Percentiles rank a stretch among this genome's conserved stretches.
Conservation (phyloP, 1,140 invertebrate species). For the Choristoneura fumiferana region DNA sequence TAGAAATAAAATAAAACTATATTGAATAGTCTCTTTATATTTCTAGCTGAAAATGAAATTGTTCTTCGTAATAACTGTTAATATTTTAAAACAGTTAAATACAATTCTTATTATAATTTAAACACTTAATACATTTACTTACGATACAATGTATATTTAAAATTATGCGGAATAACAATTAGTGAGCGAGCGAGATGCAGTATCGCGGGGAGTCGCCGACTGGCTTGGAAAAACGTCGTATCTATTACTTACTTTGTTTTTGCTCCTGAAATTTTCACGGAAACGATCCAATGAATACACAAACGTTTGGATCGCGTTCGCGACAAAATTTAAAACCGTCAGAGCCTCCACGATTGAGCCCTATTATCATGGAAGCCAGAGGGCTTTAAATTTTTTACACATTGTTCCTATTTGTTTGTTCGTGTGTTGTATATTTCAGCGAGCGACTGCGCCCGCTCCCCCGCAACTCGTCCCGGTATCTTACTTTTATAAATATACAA, state of each 20-base stretch:
- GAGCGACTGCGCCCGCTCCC: conserved; percentile 26
- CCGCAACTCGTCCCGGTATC: conserved; percentile 13
- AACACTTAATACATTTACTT: conserved; percentile 52
- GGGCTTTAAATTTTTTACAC: conserved; percentile 43
- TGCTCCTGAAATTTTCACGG: conserved; percentile 38
- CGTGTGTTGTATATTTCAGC: conserved; percentile 19
- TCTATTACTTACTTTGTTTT: conserved; percentile 11
- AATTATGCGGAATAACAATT: conserved; percentile 46
- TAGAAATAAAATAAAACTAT: conserved; percentile 42
- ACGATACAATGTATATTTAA: conserved; percentile 41
- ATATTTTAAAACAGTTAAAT: conserved; percentile 62
- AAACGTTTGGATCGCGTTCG: conserved; percentile 28
- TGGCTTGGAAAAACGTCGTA: background rate
- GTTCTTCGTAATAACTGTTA: conserved; percentile 25
- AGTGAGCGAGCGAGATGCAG: background rate
- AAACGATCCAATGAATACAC: conserved; percentile 20
- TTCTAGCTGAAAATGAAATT: conserved; percentile 28
- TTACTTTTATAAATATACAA: conserved; percentile 45
- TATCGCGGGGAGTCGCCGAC: background rate
- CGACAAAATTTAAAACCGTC: conserved; percentile 48
- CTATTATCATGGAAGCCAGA: conserved; percentile 38
- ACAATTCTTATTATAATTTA: conserved; percentile 42
- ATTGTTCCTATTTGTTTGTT: background rate
- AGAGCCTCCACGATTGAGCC: conserved; percentile 55
- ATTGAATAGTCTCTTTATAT: conserved; percentile 59